Conservation (phyloP, 2,113 vertebrate species). For the Serilophus lunatus region DNA sequence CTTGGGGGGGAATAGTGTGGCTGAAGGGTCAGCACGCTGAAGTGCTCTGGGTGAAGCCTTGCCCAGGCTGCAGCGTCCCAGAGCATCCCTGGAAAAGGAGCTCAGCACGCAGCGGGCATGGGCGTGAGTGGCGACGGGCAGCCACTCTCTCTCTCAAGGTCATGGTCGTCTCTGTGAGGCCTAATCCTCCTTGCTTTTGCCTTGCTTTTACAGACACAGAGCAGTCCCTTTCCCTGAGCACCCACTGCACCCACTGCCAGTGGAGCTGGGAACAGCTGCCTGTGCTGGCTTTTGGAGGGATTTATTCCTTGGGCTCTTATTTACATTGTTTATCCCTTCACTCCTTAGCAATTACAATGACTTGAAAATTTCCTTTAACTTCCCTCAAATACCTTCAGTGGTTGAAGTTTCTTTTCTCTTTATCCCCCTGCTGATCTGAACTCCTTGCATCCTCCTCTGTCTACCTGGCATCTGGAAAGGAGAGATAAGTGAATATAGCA, state of each 20-base stretch:
- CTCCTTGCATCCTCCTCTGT: not conserved
- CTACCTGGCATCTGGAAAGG: constrained; percentile 53
- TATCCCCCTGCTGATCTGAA: constrained; percentile 29
- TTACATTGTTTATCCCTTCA: not conserved
- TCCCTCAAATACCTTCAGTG: not conserved
- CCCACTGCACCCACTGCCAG: fast-evolving
- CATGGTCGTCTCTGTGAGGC: not conserved
- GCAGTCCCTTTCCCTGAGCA: not conserved
- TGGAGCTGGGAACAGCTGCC: not conserved
- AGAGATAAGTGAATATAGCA: constrained; percentile 53
- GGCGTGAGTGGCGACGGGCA: fast-evolving
- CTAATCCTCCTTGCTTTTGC: not conserved
- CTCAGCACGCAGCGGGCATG: fast-evolving
- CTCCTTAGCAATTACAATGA: not conserved
- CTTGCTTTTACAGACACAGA: not conserved
- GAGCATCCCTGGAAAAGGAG: not conserved
- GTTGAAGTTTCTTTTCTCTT: not conserved
- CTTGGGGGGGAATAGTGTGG: not conserved
- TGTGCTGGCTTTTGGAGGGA: not conserved
- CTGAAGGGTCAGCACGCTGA: not conserved
- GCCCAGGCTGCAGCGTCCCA: not conserved
- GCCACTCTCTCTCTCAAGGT: not conserved
- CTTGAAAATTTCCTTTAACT: not conserved
- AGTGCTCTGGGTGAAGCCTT: not conserved
- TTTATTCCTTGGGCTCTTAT: not conserved